Evolutionary conservation across 64 coral and sea anemone genomes (phyloP), one percentile per base, ranked within the genome.

Genomic region (Catalaphyllia jardinei): DNA sequence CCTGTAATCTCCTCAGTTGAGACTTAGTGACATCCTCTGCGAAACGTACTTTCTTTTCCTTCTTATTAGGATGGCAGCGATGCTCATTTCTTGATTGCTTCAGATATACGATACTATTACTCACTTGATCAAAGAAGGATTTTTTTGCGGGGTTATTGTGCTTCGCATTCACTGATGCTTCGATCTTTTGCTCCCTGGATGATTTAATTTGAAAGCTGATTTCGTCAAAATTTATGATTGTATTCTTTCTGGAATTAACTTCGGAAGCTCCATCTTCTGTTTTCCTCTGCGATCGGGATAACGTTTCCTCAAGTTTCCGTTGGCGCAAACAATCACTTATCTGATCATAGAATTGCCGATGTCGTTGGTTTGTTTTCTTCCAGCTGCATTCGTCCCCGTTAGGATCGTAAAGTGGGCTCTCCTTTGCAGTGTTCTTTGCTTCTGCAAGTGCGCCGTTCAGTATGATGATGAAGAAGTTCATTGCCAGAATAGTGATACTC

Each of bases 381-480:
- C 62, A 51, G 7, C 20, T 19, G 31, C 39, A 63, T 20, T 86
- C 73, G 28, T 76, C 90, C 11, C 71, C 62, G 39, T 8, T 46
- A 39, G 78, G 82, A 10, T 87, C 86, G 30, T 87, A 67, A 6
- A 78, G 60, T 29, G 52, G 73, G 22, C 42, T 72, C 16, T 92
- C 82, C 52, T 60, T 54, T 13, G 13, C 51, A 27, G 29, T 31
- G 8, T n/a, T 60, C 46, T 60, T 79, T 78, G 60, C 83, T 19
- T 86, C 74, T 29, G 57, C n/a, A 60, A 87, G 76, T n/a, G 90
- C 75, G 27, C 87, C 73, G 46, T 92, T 92, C 63, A 92, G n/a
- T 38, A 87, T 72, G 8, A 77, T 74, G 16, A 92, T 78, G 29
- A 79, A 87, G 6, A 92, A 60, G 38, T 92, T 92, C 60, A 87